Base-by-base conservation (phyloP, 2,888 invertebrate species). In the Scaptodrosophila latifasciaeformis region DNA sequence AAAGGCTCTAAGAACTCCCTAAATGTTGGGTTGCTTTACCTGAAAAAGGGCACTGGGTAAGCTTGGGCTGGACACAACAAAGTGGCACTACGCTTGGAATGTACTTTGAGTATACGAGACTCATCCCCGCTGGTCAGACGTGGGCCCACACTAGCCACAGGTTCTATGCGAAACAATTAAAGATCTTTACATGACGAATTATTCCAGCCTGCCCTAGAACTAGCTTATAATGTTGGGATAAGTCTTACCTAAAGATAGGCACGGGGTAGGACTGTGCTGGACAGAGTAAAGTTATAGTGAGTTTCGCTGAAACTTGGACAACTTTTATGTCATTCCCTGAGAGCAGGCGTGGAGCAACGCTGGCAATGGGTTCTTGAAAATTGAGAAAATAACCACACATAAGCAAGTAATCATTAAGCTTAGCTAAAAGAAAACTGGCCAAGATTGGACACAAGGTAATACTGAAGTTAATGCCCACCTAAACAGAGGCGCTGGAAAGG, bases 191-290 rank as follows among this genome's bases (percentile, higher is more conserved):
- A 13, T 6, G 17, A 6, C 13, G 34, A 5, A 30, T n/a, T 34
- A 19, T 13, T 30, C 13, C 3, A 43, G 17, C 2, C 13, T 27
- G 4, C 34, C 2, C 31, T 24, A 12, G n/a, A n/a, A 13, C 13
- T 24, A 6, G n/a, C 34, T 10, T 34, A 13, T 13, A 34, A 12
- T 39, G 58, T 62, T 70, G 70, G 70, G 67, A 75, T 71, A 92
- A 90, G 70, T 68, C 90, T 89, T 91, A 92, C 92, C 92, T 91
- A 89, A 89, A 91, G 83, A 89, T 86, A 51, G 92, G 91, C 71
- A 92, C 89, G 53, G 92, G 92, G 85, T 88, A 92, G 63, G 91
- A 91, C 86, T 92, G 92, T 70, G 92, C 92, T 39, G 92, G 89
- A 82, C 92, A 92, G 63, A 92, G 87, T 64, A 92, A 82, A 52